Evolutionary conservation across 2,113 vertebrate species (phyloP), one percentile per base, ranked within the genome.

Genomic region (Felis chaus): DNA sequence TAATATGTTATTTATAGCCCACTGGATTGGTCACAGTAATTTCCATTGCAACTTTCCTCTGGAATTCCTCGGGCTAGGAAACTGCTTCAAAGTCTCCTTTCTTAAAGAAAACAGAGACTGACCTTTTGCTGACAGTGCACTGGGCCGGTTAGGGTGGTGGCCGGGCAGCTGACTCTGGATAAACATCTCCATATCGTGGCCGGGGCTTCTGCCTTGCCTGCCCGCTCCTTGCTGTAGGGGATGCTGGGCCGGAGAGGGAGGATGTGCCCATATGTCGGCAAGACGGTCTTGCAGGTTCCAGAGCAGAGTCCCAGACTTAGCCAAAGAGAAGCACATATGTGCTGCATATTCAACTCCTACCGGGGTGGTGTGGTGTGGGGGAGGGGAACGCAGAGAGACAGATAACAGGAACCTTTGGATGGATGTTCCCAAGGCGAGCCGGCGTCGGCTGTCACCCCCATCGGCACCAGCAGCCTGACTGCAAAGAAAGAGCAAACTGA

Each of bases 1-100:
- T 74, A 36, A 29, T 7, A 79, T 55, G 94, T 97, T 94, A 94
- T 97, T 98, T 96, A 96, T 97, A 97, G 85, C 61, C 71, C 16
- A 16, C 79, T 57, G 94, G 0, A 0, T 48, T 21, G 93, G 81
- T 81, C 33, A 23, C 27, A 84, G 71, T 55, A 53, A 66, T 95
- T 97, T 93, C 97, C 96, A 94, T 87, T 94, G 97, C 82, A 91
- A 36, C 94, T 96, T 89, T 84, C 88, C 90, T 96, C 71, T 94
- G 97, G 97, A 96, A 97, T 97, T 88, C 68, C 85, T 92, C 0
- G 0, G 86, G 89, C n/a, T 96, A 88, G 61, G 83, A 81, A 85
- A 94, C 16, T 82, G 88, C 90, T 95, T 94, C 92, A 50, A 48
- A 92, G 83, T 33, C 83, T 89, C 80, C 45, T 73, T 96, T 78